phyloP scores from a whole-genome alignment of 2,888 invertebrate genomes.

The Protodeltote pygarga region DNA sequence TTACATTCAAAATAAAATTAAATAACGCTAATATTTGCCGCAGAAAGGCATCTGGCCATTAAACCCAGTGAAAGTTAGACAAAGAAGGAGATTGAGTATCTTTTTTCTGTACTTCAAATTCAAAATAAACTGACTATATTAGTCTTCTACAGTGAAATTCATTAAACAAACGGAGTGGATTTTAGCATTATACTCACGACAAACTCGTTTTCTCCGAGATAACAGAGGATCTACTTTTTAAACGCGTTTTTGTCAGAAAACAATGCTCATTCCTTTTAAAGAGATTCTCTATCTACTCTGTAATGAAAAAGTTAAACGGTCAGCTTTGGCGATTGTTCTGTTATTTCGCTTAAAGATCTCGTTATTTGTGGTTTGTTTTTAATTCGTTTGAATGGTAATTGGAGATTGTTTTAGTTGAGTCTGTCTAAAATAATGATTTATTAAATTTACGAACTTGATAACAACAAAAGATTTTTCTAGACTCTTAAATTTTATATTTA shows the following conservation, averaged over 20 bases:
- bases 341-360: constrained; percentile 28
- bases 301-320: constrained; percentile 54
- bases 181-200: constrained; percentile 53
- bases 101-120: too few relatives aligned
- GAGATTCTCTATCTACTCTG: constrained; percentile 35
- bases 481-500: too few relatives aligned
- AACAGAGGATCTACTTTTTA: constrained; percentile 51
- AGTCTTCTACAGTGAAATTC: constrained; percentile 32
- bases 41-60: too few relatives aligned
- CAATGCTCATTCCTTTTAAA: constrained; percentile 52
- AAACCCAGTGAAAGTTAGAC: too few relatives aligned
- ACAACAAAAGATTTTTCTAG: too few relatives aligned
- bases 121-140: too few relatives aligned
- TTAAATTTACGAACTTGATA: too few relatives aligned
- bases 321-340: constrained; percentile 33
- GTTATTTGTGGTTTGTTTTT: constrained; percentile 27
- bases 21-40: too few relatives aligned
- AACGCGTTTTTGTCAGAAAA: constrained; percentile 57
- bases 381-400: constrained; percentile 27
- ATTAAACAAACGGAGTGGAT: constrained; percentile 48
- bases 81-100: too few relatives aligned
- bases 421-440: too few relatives aligned
- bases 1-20: too few relatives aligned
- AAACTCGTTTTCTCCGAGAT: constrained; percentile 57
- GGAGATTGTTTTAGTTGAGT: background rate